These are phyloP conservation scores for Corvus hawaiiensis DNA, from an alignment of 2,113 vertebrate genomes.

Conservation along the genomic window DNA sequence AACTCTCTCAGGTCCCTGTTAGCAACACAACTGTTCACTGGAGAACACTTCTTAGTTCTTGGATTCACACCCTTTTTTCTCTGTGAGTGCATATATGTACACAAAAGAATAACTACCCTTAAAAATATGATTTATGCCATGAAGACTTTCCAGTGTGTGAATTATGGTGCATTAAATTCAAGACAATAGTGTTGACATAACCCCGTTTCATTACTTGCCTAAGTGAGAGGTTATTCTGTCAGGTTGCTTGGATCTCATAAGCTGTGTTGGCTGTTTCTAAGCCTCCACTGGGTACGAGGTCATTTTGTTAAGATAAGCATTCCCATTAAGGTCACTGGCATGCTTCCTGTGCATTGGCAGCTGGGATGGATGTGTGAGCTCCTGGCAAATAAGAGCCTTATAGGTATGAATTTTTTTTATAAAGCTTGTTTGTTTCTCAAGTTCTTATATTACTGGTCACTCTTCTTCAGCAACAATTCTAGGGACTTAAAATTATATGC, in stretches of 20 bases:
- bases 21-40: neutral
- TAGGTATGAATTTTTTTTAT: neutral
- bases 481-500: neutral
- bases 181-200: conserved; percentile 45
- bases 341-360: neutral
- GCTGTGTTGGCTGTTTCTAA: conserved; percentile 30
- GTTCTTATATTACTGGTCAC: neutral
- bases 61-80: neutral
- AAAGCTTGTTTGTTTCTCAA: neutral
- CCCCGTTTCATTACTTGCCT: neutral
- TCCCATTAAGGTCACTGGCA: neutral
- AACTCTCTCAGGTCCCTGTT: neutral
- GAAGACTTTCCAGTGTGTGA: conserved; percentile 34
- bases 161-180: conserved; percentile 60
- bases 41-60: neutral
- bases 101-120: conserved; percentile 49
- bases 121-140: conserved; percentile 37
- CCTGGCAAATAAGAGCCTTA: neutral
- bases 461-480: neutral
- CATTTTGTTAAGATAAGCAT: neutral
- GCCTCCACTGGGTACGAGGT: neutral
- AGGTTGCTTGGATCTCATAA: conserved; percentile 21
- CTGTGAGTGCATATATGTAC: neutral
- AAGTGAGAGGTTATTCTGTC: conserved; percentile 33
- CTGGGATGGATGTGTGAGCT: neutral